These are phyloP conservation scores for Monarcha castaneiventris DNA, from an alignment of 2,113 vertebrate species.

Conservation along the genomic window DNA sequence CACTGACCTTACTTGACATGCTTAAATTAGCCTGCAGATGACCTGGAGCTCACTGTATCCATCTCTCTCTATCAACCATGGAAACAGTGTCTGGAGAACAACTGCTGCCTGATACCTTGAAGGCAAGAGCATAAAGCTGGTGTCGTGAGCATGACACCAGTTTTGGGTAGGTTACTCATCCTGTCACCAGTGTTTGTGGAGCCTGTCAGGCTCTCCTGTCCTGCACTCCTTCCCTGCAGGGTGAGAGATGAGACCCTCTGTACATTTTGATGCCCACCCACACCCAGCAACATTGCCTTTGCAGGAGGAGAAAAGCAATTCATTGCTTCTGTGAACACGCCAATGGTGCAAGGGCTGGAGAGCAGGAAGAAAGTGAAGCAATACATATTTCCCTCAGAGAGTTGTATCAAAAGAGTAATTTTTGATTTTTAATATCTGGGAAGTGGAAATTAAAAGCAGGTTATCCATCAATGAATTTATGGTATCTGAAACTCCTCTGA, in stretches of 20 bases:
- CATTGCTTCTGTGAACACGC: fast-evolving
- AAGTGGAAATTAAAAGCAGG: neutral
- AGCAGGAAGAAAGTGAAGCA: neutral
- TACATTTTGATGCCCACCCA: neutral
- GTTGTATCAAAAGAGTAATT: neutral
- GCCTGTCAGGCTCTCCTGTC: neutral
- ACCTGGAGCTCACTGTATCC: neutral
- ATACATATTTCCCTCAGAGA: neutral
- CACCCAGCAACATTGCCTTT: neutral
- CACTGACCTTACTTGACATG: neutral
- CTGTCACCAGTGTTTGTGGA: neutral
- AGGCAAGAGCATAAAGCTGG: neutral
- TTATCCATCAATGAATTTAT: neutral
- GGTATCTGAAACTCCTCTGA: neutral
- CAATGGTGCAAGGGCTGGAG: neutral
- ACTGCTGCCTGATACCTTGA: neutral
- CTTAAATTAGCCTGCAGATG: neutral
- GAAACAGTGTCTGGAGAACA: neutral
- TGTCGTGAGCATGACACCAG: fast-evolving
- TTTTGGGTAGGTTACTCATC: neutral
- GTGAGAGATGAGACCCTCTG: fast-evolving
- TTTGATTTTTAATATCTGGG: neutral
- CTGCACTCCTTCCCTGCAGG: fast-evolving
- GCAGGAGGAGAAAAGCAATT: neutral
- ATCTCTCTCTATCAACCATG: neutral